A percentile compares a stretch with the other conserved stretches of the same genome.
Evolutionary conservation across 2,888 invertebrate species (phyloP).

Genomic region (Gymnosoma rotundatum): DNA sequence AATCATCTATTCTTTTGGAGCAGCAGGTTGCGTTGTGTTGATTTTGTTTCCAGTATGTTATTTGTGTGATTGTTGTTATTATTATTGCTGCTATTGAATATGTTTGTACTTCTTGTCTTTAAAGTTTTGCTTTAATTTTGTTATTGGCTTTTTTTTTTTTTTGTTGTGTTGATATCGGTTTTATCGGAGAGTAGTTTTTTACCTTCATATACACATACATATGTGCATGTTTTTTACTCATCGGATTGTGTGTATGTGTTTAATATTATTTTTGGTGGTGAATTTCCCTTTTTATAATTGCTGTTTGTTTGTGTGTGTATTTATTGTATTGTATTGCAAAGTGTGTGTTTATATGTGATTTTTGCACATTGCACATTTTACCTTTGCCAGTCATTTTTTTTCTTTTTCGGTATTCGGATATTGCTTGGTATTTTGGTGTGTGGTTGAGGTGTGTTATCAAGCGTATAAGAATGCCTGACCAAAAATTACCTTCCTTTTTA

Average conservation of each 20-base stretch:
- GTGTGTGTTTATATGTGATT: slow-evolving; percentile 46
- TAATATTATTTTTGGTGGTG: slow-evolving; percentile 51
- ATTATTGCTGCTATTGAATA: slow-evolving; percentile 47
- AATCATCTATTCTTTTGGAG: slow-evolving; percentile 71
- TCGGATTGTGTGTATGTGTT: neutral
- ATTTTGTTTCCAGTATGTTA: slow-evolving; percentile 55
- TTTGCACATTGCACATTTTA: slow-evolving; percentile 68
- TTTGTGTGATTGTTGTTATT: slow-evolving; percentile 35
- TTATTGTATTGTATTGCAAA: neutral
- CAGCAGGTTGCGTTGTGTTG: slow-evolving; percentile 70
- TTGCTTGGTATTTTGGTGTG: slow-evolving; percentile 73
- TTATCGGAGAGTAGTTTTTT: slow-evolving; percentile 49
- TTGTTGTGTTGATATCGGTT: slow-evolving; percentile 43
- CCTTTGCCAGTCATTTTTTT: slow-evolving; percentile 8
- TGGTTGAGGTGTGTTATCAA: slow-evolving; percentile 75
- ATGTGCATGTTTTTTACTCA: neutral
- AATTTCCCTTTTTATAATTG: slow-evolving; percentile 49
- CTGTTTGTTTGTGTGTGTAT: neutral
- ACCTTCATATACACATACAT: neutral
- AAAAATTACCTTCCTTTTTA: slow-evolving; percentile 72
- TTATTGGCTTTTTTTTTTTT: slow-evolving; percentile 60
- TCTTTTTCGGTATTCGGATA: slow-evolving; percentile 63
- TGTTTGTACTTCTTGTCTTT: slow-evolving; percentile 59
- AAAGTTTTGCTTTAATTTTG: slow-evolving; percentile 62
- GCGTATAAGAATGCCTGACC: slow-evolving; percentile 76